Conservation (phyloP, 2,113 vertebrate genomes). For the Murina feae region DNA sequence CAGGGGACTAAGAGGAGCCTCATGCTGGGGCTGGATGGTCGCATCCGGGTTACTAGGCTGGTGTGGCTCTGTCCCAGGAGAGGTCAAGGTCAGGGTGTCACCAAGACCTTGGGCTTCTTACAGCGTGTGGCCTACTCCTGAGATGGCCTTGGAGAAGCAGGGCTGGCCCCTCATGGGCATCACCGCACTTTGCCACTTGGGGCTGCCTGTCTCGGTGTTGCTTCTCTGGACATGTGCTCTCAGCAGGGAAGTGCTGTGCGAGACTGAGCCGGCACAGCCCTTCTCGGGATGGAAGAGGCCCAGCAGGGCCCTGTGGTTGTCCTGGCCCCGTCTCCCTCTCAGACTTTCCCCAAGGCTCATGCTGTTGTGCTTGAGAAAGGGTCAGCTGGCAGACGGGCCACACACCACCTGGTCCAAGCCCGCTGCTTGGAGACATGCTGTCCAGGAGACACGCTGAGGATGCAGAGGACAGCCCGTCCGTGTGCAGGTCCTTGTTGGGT, state of each 20-base stretch:
- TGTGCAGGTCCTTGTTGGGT: neutral
- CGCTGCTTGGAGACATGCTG: accelerated
- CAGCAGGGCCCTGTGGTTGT: neutral
- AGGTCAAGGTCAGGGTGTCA: neutral
- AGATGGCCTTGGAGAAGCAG: neutral
- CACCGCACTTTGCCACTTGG: accelerated
- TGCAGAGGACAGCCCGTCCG: too few relatives aligned
- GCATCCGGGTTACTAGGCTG: accelerated
- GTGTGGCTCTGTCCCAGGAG: accelerated
- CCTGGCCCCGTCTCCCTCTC: neutral
- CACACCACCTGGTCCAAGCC: neutral
- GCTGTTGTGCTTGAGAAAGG: neutral
- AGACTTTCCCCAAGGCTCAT: too few relatives aligned
- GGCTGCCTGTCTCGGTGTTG: neutral
- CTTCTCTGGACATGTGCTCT: too few relatives aligned
- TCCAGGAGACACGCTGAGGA: neutral
- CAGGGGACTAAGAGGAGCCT: accelerated
- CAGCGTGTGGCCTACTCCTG: accelerated
- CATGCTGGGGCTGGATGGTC: accelerated
- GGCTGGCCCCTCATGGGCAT: neutral
- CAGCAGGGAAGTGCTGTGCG: accelerated
- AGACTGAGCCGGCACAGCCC: accelerated
- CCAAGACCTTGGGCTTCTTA: neutral
- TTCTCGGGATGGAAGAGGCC: neutral
- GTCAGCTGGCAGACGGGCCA: too few relatives aligned